These are phyloP conservation scores for Kryphioiulus occultus DNA, from an alignment of 2,888 invertebrate species.

Conservation along the genomic window DNA sequence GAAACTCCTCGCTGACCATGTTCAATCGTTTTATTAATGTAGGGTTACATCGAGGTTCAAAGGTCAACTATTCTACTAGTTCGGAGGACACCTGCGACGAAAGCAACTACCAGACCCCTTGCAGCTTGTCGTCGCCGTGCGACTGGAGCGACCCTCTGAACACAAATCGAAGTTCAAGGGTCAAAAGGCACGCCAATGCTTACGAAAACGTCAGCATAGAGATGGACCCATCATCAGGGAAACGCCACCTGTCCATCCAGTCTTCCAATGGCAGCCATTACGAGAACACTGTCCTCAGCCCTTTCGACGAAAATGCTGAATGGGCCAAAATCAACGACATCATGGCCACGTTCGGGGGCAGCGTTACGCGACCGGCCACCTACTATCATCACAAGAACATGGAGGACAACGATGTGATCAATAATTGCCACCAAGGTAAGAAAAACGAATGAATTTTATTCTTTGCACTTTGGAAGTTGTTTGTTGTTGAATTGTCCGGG, in stretches of 20 bases:
- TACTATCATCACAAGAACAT: constrained; percentile 57
- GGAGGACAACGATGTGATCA: constrained; percentile 58
- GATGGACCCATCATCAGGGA: constrained; percentile 2
- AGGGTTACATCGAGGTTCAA: constrained; percentile 56
- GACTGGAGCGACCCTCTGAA: constrained; percentile 33
- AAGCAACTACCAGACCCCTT: constrained; percentile 36
- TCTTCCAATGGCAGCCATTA: constrained; percentile 39
- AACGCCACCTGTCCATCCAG: constrained; percentile 25
- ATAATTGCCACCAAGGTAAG: constrained; percentile 56
- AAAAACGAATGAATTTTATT: constrained; percentile 54
- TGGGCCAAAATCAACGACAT: constrained; percentile 97
- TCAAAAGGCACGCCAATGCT: constrained; percentile 36
- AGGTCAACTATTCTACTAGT: constrained; percentile 49
- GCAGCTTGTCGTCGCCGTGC: background rate
- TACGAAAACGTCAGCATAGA: constrained; percentile 45
- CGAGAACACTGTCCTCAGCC: constrained; percentile 71
- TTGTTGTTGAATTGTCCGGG: too few relatives aligned
- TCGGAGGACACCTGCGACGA: constrained; percentile 53
- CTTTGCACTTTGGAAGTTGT: background rate
- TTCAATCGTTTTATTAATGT: background rate
- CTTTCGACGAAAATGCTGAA: constrained; percentile 93
- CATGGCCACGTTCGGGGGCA: constrained; percentile 87
- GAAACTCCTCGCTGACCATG: too few relatives aligned
- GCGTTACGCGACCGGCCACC: constrained; percentile 68
- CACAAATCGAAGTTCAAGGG: background rate